Percentiles rank a stretch among this genome's conserved stretches.
Evolutionary conservation across 2,113 vertebrate genomes (phyloP).

Genomic region (Verasper variegatus): DNA sequence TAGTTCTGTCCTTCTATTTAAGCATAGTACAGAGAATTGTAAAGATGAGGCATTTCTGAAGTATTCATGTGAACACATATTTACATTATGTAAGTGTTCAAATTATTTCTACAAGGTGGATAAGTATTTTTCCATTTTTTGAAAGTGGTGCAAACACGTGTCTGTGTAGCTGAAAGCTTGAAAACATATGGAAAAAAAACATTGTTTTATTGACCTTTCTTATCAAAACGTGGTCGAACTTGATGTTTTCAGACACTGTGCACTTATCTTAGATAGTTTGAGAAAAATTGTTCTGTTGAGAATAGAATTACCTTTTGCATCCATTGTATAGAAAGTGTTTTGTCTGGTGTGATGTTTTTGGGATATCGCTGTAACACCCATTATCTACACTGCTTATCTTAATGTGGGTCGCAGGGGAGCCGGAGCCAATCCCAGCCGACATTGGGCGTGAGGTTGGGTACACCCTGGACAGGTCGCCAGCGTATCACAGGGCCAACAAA

Average conservation of each 20-base stretch:
- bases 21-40: neutral
- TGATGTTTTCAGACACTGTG: neutral
- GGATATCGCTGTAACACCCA: too few species aligned
- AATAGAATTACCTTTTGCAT: neutral
- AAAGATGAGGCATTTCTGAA: too few species aligned
- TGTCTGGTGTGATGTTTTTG: neutral
- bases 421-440: too few species aligned
- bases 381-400: too few species aligned
- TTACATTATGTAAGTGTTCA: neutral
- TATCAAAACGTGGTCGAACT: neutral
- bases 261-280: neutral
- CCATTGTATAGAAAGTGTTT: neutral
- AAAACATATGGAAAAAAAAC: neutral
- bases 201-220: neutral
- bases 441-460: too few species aligned
- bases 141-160: too few species aligned
- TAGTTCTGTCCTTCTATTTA: neutral
- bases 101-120: too few species aligned
- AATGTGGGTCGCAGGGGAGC: too few species aligned
- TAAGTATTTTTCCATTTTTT: too few species aligned
- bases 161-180: neutral
- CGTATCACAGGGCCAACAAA: too few species aligned
- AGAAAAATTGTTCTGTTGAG: neutral
- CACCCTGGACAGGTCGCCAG: too few species aligned
- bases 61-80: neutral